Percentiles rank a stretch among this genome's conserved stretches.
These are phyloP conservation scores for Pygocentrus nattereri DNA, from an alignment of 2,797 vertebrate genomes.

Conservation along the genomic window DNA sequence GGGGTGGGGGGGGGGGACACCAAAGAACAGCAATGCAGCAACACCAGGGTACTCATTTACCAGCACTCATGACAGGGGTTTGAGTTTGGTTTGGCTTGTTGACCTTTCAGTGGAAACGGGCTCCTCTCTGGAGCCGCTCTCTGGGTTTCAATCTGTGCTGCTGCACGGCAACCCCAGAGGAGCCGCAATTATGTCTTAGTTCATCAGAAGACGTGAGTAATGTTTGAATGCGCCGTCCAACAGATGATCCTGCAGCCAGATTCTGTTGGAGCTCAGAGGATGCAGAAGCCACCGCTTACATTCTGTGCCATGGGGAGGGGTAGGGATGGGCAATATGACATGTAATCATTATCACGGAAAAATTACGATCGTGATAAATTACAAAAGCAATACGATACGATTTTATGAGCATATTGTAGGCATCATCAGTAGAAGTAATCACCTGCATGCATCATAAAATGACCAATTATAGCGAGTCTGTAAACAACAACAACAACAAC, in stretches of 20 bases:
- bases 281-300: background rate
- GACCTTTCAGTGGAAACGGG: background rate
- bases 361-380: too few relatives aligned
- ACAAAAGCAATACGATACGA: too few relatives aligned
- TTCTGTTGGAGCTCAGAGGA: background rate
- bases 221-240: background rate
- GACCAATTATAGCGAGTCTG: too few relatives aligned
- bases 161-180: slow-evolving; percentile 1
- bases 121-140: background rate
- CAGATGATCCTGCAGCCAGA: too few relatives aligned
- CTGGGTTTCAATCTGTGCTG: background rate
- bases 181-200: slow-evolving; percentile 2
- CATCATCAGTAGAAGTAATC: too few relatives aligned
- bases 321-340: background rate
- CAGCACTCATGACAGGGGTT: slow-evolving; percentile 10
- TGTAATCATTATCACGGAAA: too few relatives aligned
- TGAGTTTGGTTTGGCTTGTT: slow-evolving; percentile 15
- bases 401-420: too few relatives aligned
- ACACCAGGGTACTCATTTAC: slow-evolving; percentile 26
- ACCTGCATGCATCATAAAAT: too few relatives aligned
- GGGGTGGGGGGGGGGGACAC: too few relatives aligned
- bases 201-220: slow-evolving; percentile 19
- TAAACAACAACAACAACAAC: too few relatives aligned
- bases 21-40: background rate
- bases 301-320: background rate